phyloP scores from a whole-genome alignment of 2,888 invertebrate species.

The Geotrupes spiniger region DNA sequence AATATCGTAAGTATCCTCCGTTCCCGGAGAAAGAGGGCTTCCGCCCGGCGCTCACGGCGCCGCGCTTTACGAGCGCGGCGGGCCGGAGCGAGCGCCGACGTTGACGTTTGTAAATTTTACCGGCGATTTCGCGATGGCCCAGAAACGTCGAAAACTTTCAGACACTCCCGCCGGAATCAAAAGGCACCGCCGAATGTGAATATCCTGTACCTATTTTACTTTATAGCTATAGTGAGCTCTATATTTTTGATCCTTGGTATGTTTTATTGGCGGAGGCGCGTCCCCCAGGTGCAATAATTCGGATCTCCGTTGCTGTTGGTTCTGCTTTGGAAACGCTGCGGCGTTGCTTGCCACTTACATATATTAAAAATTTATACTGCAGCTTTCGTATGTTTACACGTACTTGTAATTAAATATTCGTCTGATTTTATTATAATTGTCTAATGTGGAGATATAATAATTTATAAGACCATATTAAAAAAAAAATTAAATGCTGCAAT shows the following conservation, averaged over 20 bases:
- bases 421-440: no score
- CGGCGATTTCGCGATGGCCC: constrained; percentile 14
- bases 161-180: constrained; percentile 38
- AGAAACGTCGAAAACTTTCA: constrained; percentile 29
- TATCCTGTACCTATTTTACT: constrained; percentile 44
- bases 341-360: background rate
- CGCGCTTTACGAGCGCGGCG: constrained; percentile 2
- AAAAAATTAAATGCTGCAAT: no score
- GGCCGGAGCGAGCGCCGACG: constrained; percentile 6
- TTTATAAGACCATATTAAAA: no score
- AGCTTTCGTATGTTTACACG: no score
- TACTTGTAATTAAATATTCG: no score
- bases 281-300: constrained; percentile 46
- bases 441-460: no score
- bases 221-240: constrained; percentile 42
- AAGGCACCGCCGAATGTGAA: constrained; percentile 40
- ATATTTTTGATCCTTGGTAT: constrained; percentile 44
- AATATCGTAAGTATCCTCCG: constrained; percentile 38
- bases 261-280: constrained; percentile 42
- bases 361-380: no score
- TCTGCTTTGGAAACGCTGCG: constrained; percentile 5
- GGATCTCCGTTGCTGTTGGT: constrained; percentile 14
- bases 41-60: constrained; percentile 19
- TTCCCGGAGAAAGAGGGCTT: constrained; percentile 28
- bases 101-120: constrained; percentile 29